Conservation (phyloP, 2,113 vertebrate genomes). For the Ranitomeya variabilis region DNA sequence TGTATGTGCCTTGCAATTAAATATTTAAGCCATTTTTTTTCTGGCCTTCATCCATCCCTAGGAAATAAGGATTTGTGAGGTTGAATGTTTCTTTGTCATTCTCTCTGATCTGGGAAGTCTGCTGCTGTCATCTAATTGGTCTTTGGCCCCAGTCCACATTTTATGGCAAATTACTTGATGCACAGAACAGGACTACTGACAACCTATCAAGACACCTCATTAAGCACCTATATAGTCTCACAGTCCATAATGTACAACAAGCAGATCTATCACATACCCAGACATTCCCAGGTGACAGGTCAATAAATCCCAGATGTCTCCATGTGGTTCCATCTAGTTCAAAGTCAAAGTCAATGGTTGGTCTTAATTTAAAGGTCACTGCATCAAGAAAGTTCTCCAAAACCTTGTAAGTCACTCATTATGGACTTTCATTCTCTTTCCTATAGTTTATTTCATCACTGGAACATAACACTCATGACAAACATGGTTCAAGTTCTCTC, state of each 20-base stretch:
- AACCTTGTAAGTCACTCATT: not conserved
- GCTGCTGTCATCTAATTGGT: not conserved
- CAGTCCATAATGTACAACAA: not conserved
- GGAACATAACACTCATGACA: not conserved
- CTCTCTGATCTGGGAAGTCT: not conserved
- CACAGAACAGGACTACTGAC: not conserved
- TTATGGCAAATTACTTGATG: not conserved
- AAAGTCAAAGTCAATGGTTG: not conserved
- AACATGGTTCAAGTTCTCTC: not conserved
- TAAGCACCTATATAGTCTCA: not conserved
- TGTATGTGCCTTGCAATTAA: not conserved
- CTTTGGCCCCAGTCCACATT: not conserved
- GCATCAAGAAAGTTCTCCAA: not conserved
- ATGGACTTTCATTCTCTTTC: not conserved
- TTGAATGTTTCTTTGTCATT: not conserved
- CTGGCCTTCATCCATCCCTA: not conserved
- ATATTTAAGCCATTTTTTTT: not conserved
- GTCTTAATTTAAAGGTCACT: not conserved
- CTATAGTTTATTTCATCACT: not conserved
- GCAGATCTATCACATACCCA: not conserved
- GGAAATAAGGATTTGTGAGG: not conserved
- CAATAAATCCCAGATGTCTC: not conserved
- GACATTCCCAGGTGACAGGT: not conserved
- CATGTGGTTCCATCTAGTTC: not conserved
- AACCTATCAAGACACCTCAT: conserved; percentile 11